Conservation (phyloP, 2,113 vertebrate species). For the Myiopsitta monachus region DNA sequence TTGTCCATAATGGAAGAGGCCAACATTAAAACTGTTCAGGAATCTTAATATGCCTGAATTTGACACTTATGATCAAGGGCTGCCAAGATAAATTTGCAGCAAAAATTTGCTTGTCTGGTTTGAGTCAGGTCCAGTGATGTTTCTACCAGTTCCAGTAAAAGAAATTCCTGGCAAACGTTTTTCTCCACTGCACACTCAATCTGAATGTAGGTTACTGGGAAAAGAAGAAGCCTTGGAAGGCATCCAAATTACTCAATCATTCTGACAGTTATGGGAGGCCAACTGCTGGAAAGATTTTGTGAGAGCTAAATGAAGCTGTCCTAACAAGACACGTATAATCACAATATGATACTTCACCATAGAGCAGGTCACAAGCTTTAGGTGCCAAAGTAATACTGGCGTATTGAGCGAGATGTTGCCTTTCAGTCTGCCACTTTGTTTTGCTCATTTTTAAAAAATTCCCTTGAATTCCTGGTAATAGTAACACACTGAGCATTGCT, state of each 20-base stretch:
- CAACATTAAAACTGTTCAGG: neutral
- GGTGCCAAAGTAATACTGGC: neutral
- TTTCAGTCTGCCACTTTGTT: neutral
- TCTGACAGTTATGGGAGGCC: neutral
- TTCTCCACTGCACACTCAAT: neutral
- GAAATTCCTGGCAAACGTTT: neutral
- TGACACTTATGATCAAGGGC: neutral
- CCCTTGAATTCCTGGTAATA: neutral
- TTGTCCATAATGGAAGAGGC: neutral
- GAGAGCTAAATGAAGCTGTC: neutral
- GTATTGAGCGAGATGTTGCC: neutral
- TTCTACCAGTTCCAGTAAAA: neutral
- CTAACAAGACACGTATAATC: neutral
- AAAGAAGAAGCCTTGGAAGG: slow-evolving; percentile 20
- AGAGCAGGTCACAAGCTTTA: neutral
- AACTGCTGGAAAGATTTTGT: neutral
- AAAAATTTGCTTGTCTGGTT: neutral
- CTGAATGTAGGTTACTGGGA: slow-evolving; percentile 6
- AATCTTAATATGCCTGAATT: neutral
- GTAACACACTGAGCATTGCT: neutral
- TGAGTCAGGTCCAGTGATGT: neutral
- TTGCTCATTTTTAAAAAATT: neutral
- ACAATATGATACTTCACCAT: neutral
- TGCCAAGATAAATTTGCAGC: neutral
- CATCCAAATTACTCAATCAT: neutral